Base-by-base conservation (phyloP, 2,797 vertebrate genomes). In the Falco novaeseelandiae region DNA sequence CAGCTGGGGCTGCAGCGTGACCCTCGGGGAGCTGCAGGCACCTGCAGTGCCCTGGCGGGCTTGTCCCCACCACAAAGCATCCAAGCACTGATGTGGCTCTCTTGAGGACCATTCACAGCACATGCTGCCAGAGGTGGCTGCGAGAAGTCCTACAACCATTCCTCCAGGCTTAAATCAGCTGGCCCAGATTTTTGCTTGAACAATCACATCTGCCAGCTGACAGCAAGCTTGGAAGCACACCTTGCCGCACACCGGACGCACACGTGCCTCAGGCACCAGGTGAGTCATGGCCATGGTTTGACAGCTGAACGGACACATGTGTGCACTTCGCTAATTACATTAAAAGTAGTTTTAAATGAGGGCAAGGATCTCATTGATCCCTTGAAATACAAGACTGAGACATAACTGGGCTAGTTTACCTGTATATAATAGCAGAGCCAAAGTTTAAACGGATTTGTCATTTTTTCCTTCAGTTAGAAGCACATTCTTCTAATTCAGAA, bases 311-410 rank as follows among this genome's bases (percentile, higher is more conserved):
- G 26, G 86, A 46, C 30, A 17, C 46, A 29, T 7, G 19, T 23
- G 18, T 0, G 2, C 30, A 23, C 71, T 66, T 73, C 0, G 8
- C 48, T 85, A 91, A 91, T 85, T 80, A 77, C 0, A 5, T 55
- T 73, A 34, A 85, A 91, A 94, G 91, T 70, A 30, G 61, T 46
- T 90, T 83, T 86, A 86, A 93, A 74, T 63, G 76, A 83, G 72
- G 59, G 30, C 59, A 77, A 26, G 46, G 38, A 34, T 79, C 91
- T 82, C 70, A 51, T 46, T 84, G 40, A 87, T 86, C 58, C 78
- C 58, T 84, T 87, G 58, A 93, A 83, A 87, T 22, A 30, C 26
- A 63, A 52, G n/a, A 73, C 48, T 49, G 80, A 90, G n/a, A 80
- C n/a, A 10, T n/a, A 32, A 76, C 57, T 12, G 29, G 73, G 25